These are phyloP conservation scores for Malacoraja senta DNA, from an alignment of 2,797 vertebrate species.

Conservation along the genomic window DNA sequence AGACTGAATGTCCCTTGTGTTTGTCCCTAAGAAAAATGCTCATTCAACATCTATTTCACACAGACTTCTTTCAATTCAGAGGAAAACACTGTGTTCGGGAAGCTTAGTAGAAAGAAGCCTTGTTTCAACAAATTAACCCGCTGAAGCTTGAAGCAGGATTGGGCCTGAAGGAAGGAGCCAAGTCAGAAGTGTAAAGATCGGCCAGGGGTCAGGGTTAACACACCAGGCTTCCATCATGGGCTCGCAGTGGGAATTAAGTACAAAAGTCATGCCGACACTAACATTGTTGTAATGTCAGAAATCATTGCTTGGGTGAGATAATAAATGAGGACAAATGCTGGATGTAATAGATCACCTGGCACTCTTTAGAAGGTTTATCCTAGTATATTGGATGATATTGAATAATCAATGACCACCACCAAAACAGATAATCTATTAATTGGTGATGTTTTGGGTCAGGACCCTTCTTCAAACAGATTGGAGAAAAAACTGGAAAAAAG, in stretches of 20 bases:
- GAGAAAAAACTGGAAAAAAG: too few relatives aligned
- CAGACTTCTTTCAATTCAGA: neutral
- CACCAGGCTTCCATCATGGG: neutral
- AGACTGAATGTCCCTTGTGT: conserved; percentile 18
- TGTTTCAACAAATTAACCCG: conserved; percentile 6
- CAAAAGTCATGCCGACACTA: neutral
- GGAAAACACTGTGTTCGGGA: neutral
- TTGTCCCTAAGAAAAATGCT: neutral
- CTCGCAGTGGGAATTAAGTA: neutral
- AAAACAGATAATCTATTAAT: neutral
- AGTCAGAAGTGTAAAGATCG: neutral
- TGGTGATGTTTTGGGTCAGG: neutral
- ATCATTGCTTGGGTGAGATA: neutral
- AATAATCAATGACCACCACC: too few relatives aligned
- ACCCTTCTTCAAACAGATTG: too few relatives aligned
- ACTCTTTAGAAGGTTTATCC: neutral
- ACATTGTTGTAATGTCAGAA: too few relatives aligned
- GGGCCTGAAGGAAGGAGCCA: neutral
- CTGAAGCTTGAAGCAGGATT: too few relatives aligned
- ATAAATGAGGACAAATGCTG: neutral
- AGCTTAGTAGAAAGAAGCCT: conserved; percentile 12
- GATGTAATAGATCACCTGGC: neutral
- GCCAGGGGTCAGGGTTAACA: neutral
- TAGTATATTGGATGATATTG: neutral
- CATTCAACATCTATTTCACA: conserved; percentile 17